phyloP scores from a whole-genome alignment of 2,888 invertebrate genomes.

The Drosophila maculinotata region DNA sequence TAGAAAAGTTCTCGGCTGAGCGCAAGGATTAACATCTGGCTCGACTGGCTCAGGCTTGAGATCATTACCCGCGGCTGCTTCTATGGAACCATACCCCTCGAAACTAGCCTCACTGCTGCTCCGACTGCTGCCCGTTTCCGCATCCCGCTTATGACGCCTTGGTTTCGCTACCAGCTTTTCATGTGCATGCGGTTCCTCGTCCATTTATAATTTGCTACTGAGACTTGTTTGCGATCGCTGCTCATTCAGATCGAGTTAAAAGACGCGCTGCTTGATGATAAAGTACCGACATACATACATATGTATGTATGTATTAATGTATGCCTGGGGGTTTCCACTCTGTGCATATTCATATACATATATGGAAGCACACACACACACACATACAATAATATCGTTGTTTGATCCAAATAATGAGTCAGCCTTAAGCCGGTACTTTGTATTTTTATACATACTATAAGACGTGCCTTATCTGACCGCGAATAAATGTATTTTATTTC shows the following conservation, averaged over 20 bases:
- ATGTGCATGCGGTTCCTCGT: slow-evolving; percentile 65
- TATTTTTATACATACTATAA: slow-evolving; percentile 29
- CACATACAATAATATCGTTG: slow-evolving; percentile 18
- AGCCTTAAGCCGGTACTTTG: slow-evolving; percentile 20
- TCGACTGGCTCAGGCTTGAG: not conserved
- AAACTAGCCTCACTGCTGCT: slow-evolving; percentile 32
- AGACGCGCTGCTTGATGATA: slow-evolving; percentile 49
- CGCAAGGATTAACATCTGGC: not conserved
- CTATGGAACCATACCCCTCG: not conserved
- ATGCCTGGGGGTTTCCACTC: no score
- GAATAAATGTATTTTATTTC: not conserved
- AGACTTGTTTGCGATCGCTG: slow-evolving; percentile 18
- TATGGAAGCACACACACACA: not conserved
- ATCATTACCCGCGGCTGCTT: slow-evolving; percentile 1
- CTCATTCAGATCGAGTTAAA: slow-evolving; percentile 11
- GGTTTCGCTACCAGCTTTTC: slow-evolving; percentile 55
- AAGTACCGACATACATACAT: slow-evolving; percentile 34
- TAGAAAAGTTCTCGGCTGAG: slow-evolving; percentile 50
- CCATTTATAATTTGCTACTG: slow-evolving; percentile 54
- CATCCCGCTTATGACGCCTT: slow-evolving; percentile 3
- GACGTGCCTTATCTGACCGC: slow-evolving; percentile 59
- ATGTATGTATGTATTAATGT: no score
- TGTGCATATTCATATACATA: no score
- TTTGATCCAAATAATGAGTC: slow-evolving; percentile 48
- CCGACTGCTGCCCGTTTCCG: not conserved